Evolutionary conservation across 2,797 vertebrate species (phyloP), one percentile per base, ranked within the genome.

Genomic region (Crax fasciolata): DNA sequence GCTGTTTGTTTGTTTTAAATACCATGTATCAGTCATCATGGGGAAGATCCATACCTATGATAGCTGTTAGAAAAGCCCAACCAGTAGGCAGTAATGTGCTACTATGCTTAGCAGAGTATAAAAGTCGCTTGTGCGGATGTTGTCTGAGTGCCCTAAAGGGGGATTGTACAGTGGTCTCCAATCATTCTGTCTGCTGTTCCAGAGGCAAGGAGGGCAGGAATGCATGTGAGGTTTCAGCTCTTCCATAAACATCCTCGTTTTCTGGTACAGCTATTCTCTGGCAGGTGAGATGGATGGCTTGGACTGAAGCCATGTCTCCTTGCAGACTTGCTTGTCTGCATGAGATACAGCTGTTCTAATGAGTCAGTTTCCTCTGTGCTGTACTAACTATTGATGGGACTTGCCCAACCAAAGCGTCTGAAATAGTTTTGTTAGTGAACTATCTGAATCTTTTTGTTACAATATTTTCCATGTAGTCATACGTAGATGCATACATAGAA

Each of bases 331-430:
- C 41, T 74, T 87, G 68, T 80, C 68, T 49, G 75, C 44, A 2
- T 35, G 24, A 74, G 57, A 30, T 80, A 52, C 65, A 85, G 57
- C 71, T 71, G 48, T 13, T 85, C 30, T 66, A 35, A 74, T 10
- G 39, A 77, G 28, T 49, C 62, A n/a, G 24, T 67, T 84, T 86
- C 76, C 66, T 84, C 55, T 70, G 57, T 10, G 13, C 49, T 74
- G 35, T 11, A 0, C 6, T 63, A 9, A 35, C 55, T 21, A n/a
- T 23, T 51, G n/a, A 30, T 0, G 0, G 48, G 43, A 59, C 18
- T 71, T 79, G 48, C 67, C 11, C 44, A 85, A 1, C 7, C 49
- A n/a, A 87, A 82, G 55, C 28, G 5, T 4, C 72, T 61, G 58
- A 57, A 89, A 35, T 71, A 79, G 41, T 25, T 89, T 52, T 27